Conservation (phyloP, 2,797 vertebrate genomes). For the Mus minutoides region DNA sequence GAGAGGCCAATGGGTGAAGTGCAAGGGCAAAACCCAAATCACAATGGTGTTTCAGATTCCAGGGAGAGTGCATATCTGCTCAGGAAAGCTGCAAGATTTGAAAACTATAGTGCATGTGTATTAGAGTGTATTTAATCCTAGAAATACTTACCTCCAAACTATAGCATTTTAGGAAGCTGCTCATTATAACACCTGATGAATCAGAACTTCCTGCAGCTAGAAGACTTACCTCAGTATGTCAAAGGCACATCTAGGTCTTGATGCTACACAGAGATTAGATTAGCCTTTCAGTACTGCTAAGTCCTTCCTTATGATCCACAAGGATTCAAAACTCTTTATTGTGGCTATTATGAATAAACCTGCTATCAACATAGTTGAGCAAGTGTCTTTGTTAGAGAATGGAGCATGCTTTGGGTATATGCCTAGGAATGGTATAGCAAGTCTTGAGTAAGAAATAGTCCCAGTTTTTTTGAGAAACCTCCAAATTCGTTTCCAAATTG, state of each 20-base stretch:
- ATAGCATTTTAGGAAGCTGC: background rate
- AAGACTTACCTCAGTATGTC: background rate
- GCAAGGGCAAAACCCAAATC: background rate
- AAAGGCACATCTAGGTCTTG: background rate
- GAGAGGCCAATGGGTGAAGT: background rate
- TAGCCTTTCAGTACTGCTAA: background rate
- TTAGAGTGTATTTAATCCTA: background rate
- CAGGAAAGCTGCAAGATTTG: background rate
- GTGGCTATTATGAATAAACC: no score
- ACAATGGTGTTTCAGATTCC: background rate
- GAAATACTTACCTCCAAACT: background rate
- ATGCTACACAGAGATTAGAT: accelerated
- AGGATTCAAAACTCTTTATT: no score
- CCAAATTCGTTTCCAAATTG: background rate
- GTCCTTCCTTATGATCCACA: background rate
- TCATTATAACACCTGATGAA: background rate
- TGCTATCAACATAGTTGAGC: background rate
- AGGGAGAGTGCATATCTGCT: background rate
- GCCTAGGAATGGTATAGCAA: no score
- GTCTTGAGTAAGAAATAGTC: background rate
- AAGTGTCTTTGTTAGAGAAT: background rate
- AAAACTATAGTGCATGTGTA: background rate
- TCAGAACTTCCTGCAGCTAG: background rate
- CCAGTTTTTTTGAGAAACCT: background rate
- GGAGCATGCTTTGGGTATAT: background rate